phyloP scores from a whole-genome alignment of 2,113 vertebrate genomes.

The Garra rufa region DNA sequence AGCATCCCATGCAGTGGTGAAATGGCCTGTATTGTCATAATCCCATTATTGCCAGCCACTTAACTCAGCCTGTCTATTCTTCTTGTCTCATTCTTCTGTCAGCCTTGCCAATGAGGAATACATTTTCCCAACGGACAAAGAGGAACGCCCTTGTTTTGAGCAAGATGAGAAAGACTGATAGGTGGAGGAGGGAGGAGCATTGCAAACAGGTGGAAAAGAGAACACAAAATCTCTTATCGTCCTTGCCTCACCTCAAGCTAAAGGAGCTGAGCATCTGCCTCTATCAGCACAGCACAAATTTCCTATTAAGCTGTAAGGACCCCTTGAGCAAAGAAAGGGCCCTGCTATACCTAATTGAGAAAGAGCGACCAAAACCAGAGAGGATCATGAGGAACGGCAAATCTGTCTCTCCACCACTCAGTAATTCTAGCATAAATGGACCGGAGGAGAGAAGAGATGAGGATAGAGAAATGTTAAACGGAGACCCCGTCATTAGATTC shows the following conservation, averaged over 20 bases:
- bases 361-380: slow-evolving; percentile 52
- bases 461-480: slow-evolving; percentile 7
- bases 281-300: slow-evolving; percentile 72
- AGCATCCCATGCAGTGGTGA: not conserved
- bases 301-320: slow-evolving; percentile 72
- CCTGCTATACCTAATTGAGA: slow-evolving; percentile 68
- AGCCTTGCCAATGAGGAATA: slow-evolving; percentile 78
- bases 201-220: slow-evolving; percentile 60
- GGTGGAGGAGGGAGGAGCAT: slow-evolving; percentile 71
- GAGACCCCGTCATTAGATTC: slow-evolving; percentile 34
- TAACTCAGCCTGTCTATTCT: slow-evolving; percentile 38
- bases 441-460: slow-evolving; percentile 9
- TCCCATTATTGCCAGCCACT: not conserved
- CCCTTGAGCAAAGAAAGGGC: slow-evolving; percentile 71
- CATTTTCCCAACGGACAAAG: slow-evolving; percentile 77
- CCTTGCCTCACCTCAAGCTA: slow-evolving; percentile 63
- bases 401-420: not conserved
- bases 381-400: slow-evolving; percentile 18
- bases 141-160: slow-evolving; percentile 73
- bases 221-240: slow-evolving; percentile 47
- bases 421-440: not conserved
- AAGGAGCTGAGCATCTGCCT: slow-evolving; percentile 71
- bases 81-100: slow-evolving; percentile 45
- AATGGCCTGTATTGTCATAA: not conserved
- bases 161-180: slow-evolving; percentile 69